Base-by-base conservation (phyloP, 2,888 invertebrate genomes). In the Caenorhabditis doughertyi region DNA sequence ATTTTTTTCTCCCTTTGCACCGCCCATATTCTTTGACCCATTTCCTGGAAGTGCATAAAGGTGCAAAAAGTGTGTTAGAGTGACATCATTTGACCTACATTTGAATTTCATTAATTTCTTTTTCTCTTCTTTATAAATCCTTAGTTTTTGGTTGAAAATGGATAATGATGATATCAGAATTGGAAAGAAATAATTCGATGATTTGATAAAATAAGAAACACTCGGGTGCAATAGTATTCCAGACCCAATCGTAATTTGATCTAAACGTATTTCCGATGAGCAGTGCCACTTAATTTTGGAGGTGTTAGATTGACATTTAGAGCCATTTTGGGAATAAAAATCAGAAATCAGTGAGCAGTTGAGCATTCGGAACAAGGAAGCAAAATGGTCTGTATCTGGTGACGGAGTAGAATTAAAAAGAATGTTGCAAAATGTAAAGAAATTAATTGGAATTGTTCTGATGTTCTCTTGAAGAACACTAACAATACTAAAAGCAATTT, bases 51-150 rank as follows among this genome's bases (percentile, higher is more conserved):
- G n/a, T 51, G 55, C 21, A 55, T 29, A 18, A 55, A 71, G 72
- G 72, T 72, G 62, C 72, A 51, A 49, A 64, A 42, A 64, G 42
- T 64, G 51, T 11, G 3, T 16, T 27, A 39, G n/a, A 49, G 16
- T 74, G 74, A 74, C 65, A 74, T 74, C 74, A 74, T 56, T 47
- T 74, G 74, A 65, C 74, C 74, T 74, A 65, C 74, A 65, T 47
- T 65, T 74, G 65, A 53, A 65, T 65, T 74, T 74, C 56, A 74
- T 74, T 74, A 65, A 56, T 29, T 9, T 21, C n/a, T 25, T 35
- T n/a, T 64, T 73, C 32, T 64, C 64, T 42, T 62, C 42, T 23
- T 16, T 13, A 3, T 32, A 9, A 60, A 42, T 60, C 60, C 42
- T 60, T 60, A 58, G 58, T 58, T 60, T 60, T 60, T 3, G 18